phyloP scores from a whole-genome alignment of 2,113 vertebrate genomes.

The Alethe diademata region DNA sequence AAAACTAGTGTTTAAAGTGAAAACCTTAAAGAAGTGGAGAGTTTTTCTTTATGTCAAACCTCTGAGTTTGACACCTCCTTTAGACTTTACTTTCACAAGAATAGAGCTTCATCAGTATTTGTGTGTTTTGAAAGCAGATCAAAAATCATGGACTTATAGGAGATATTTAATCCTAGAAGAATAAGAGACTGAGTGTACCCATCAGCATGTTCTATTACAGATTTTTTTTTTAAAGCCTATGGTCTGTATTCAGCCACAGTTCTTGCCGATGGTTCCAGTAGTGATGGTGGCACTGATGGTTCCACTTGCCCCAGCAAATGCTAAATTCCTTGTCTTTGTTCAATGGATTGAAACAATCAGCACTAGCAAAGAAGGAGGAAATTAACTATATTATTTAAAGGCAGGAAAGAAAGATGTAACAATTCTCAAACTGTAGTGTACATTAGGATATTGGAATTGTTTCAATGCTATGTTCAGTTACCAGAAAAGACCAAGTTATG shows the following conservation, averaged over 20 bases:
- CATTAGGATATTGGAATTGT: not conserved
- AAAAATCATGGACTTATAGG: not conserved
- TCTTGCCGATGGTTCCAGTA: not conserved
- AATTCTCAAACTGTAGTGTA: not conserved
- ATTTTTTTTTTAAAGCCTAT: not conserved
- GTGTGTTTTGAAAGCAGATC: not conserved
- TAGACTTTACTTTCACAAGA: not conserved
- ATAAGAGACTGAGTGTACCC: not conserved
- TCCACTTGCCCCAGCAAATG: not conserved
- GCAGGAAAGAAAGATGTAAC: not conserved
- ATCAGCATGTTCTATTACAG: not conserved
- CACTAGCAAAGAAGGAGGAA: not conserved
- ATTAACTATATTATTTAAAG: not conserved
- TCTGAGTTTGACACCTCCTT: not conserved
- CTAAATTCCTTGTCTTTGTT: not conserved
- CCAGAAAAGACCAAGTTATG: not conserved
- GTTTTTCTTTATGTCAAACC: not conserved
- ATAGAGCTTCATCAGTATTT: not conserved
- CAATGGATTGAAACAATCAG: not conserved
- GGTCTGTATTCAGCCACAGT: not conserved
- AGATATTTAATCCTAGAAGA: not conserved
- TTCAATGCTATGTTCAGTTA: not conserved
- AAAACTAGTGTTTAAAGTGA: not conserved
- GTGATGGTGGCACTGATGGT: not conserved
- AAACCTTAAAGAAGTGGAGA: not conserved